Base-by-base conservation (phyloP, 2,888 invertebrate species). In the Drosophila kokeensis region DNA sequence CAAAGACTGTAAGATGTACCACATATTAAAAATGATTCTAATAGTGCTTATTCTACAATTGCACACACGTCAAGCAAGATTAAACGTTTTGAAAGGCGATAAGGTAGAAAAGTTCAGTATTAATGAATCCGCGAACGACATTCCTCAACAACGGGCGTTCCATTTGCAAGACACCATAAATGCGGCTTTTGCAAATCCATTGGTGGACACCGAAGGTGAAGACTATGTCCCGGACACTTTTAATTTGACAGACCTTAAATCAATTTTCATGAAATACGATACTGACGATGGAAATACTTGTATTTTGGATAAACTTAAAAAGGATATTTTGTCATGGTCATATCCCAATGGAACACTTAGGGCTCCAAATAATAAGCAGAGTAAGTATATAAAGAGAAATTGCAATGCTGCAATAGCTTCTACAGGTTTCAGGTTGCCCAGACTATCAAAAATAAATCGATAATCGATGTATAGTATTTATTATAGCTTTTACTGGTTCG, bases 321-420 rank as follows among this genome's bases (percentile, higher is more conserved):
- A 77, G 5, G 63, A 83, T 40, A 76, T 92, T 11, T 66, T 89
- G 34, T 85, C 89, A 80, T 93, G 92, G 93, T 72, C 83, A 4
- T 68, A 73, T 75, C 57, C 76, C 0, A 93, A 93, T 87, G 92
- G 92, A 38, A 91, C 89, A 13, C 72, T 92, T 2, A 82, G 54
- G 53, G 32, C 38, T 6, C 3, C 36, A 21, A 62, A 11, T 32
- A 32, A 61, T 10, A 76, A 73, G 53, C 71, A 58, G 32, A 64
- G 88, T 87, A 61, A 76, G 67, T 68, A 53, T 6, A 50, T 15
- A 10, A 30, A 29, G 21, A n/a, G 15, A 8, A 15, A 36, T 36
- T 54, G 18, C 11, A 38, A n/a, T 18, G n/a, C 8, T n/a, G 2
- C 18, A 49, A 49, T 11, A n/a, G 11, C 11, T 29, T 29, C 6